Evolutionary conservation across 2,113 vertebrate genomes (phyloP).

Genomic region (Ophthalmolycus amberensis): DNA sequence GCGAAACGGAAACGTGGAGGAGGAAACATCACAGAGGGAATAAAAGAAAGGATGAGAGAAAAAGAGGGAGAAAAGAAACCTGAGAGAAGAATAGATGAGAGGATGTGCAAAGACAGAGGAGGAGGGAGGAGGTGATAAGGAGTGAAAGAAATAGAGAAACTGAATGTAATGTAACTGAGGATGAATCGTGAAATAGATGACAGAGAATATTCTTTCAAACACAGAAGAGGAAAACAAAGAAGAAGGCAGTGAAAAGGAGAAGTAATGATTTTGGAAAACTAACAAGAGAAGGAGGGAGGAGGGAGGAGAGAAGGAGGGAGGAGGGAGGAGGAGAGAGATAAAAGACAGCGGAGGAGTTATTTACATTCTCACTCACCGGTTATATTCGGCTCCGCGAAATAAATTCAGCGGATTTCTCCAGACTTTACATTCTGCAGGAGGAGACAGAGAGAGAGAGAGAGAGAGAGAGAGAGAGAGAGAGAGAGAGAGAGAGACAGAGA

Average conservation of each 20-base stretch:
- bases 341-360: not conserved
- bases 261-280: not conserved
- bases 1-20: not conserved
- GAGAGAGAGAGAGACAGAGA: constrained; percentile 66
- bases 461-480: constrained; percentile 67
- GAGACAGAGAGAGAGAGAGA: constrained; percentile 56
- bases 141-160: no score
- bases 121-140: no score
- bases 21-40: not conserved
- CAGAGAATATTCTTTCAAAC: no score
- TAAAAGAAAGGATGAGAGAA: not conserved
- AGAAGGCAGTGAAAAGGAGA: no score
- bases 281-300: not conserved
- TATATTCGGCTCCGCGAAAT: constrained; percentile 98
- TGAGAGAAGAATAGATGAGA: not conserved
- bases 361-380: constrained; percentile 87
- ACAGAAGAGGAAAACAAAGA: no score
- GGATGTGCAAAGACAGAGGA: not conserved
- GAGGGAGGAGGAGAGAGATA: not conserved
- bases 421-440: constrained; percentile 95
- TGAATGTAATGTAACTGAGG: no score
- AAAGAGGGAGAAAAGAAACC: not conserved
- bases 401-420: constrained; percentile 99
- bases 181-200: no score
- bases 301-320: not conserved